A percentile compares a stretch with the other conserved stretches of the same genome.
phyloP scores from a whole-genome alignment of 2,113 vertebrate species.

The Ploceus nigricollis region DNA sequence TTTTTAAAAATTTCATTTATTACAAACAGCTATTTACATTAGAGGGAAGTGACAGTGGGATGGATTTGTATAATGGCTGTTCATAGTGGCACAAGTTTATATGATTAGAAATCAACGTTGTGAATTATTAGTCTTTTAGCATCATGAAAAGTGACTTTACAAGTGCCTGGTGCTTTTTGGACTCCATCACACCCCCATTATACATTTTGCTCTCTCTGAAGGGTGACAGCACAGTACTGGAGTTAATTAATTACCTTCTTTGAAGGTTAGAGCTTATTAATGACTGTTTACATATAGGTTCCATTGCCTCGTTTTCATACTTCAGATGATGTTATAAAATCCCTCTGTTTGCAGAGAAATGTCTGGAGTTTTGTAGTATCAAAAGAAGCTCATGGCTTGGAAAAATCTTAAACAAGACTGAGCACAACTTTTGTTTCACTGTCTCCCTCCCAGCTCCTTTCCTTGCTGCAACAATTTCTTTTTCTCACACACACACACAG shows the following conservation, averaged over 20 bases:
- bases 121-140: neutral
- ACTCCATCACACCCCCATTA: neutral
- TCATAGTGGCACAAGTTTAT: neutral
- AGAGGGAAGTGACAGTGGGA: neutral
- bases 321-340: neutral
- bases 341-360: constrained; percentile 1
- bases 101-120: neutral
- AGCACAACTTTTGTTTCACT: constrained; percentile 11
- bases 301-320: neutral
- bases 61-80: neutral
- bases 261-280: constrained; percentile 11
- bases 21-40: neutral
- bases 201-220: neutral
- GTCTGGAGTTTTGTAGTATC: neutral
- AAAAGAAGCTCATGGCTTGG: constrained; percentile 18
- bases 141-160: neutral
- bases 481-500: neutral
- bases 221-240: neutral
- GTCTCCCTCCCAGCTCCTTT: neutral
- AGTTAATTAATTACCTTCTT: constrained; percentile 34
- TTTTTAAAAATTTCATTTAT: neutral
- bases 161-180: neutral
- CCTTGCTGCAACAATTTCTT: constrained; percentile 20
- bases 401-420: constrained; percentile 30
- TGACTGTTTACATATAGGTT: constrained; percentile 19